Conservation (phyloP, 2,113 vertebrate species). For the Tricholaema leucomelas region DNA sequence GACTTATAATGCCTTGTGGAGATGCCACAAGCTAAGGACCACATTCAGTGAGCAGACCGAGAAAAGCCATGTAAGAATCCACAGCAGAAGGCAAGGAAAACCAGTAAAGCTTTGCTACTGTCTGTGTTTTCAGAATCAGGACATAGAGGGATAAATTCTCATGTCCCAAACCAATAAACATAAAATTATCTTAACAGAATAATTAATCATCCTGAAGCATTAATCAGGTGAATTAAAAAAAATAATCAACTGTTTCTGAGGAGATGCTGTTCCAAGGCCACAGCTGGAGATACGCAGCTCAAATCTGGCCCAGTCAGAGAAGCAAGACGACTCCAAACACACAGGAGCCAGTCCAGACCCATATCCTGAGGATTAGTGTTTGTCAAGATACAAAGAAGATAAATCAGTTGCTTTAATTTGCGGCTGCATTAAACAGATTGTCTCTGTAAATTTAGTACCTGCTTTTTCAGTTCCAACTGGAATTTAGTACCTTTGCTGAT, state of each 20-base stretch:
- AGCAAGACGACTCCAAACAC: neutral
- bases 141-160: neutral
- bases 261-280: neutral
- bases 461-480: neutral
- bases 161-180: slow-evolving; percentile 12
- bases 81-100: neutral
- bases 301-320: neutral
- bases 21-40: neutral
- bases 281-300: neutral
- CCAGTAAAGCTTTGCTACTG: neutral
- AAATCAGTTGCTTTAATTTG: neutral
- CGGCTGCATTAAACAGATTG: neutral
- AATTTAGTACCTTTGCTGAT: slow-evolving; percentile 20
- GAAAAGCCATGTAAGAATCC: neutral
- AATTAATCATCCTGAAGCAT: slow-evolving; percentile 19
- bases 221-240: neutral
- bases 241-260: neutral
- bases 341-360: neutral
- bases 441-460: neutral
- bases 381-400: neutral
- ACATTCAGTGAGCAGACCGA: neutral
- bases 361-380: neutral
- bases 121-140: neutral
- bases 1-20: neutral
- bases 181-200: neutral